Evolutionary conservation across 53 echinoderm and acorn worm genomes (phyloP).

Genomic region (Temnopleurus reevesii): DNA sequence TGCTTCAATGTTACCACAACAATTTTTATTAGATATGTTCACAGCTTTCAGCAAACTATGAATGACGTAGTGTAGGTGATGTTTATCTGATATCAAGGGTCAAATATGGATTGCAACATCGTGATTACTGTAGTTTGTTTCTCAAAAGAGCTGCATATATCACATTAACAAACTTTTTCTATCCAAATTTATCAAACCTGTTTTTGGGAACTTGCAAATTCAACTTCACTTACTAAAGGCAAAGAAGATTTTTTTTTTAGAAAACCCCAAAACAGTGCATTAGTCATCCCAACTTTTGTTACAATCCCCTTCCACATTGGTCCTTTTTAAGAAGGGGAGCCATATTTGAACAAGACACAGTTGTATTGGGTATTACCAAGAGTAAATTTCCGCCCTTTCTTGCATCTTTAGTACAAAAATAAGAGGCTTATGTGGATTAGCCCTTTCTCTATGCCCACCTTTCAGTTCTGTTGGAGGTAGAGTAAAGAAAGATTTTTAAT

Average conservation of each 20-base stretch:
- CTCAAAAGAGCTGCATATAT: too few relatives aligned
- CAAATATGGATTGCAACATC: too few relatives aligned
- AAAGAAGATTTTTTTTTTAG: too few relatives aligned
- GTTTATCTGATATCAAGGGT: too few relatives aligned
- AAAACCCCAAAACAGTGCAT: background rate
- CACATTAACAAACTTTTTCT: too few relatives aligned
- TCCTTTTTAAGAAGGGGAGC: background rate
- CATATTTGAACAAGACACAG: background rate
- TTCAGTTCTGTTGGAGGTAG: background rate
- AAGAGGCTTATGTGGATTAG: conserved; percentile 20
- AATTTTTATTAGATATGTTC: too few relatives aligned
- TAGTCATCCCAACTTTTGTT: background rate
- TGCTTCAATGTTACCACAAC: background rate
- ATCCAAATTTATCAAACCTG: too few relatives aligned
- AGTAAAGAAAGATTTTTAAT: background rate
- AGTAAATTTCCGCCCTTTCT: background rate
- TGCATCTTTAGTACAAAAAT: background rate
- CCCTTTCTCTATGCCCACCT: background rate
- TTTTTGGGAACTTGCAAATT: too few relatives aligned
- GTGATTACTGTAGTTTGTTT: too few relatives aligned
- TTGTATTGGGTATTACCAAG: background rate
- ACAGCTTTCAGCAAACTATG: too few relatives aligned
- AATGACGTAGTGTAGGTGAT: too few relatives aligned
- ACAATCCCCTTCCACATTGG: background rate
- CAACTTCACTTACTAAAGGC: too few relatives aligned